A percentile compares a stretch with the other conserved stretches of the same genome.
Evolutionary conservation across 2,797 vertebrate species (phyloP).

Genomic region (Triplophysa bombifrons): DNA sequence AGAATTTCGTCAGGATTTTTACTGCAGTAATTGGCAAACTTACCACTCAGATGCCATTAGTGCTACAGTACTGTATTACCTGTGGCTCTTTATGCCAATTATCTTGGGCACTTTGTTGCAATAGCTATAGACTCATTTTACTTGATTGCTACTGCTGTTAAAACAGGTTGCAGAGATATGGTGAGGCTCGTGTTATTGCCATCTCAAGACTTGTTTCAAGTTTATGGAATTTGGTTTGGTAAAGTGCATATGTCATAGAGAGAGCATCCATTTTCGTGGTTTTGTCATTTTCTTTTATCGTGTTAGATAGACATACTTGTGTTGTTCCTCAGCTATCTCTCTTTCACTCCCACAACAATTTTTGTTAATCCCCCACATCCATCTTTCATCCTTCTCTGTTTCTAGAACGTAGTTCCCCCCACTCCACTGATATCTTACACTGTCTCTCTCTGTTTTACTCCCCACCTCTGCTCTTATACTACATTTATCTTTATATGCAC

Average conservation of each 20-base stretch:
- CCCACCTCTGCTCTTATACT: slow-evolving; percentile 21
- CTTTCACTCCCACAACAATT: slow-evolving; percentile 33
- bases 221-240: background rate
- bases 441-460: slow-evolving; percentile 23
- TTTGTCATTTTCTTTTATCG: slow-evolving; percentile 33
- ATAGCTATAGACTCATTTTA: background rate
- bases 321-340: slow-evolving; percentile 33
- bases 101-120: background rate
- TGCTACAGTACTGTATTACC: background rate
- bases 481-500: slow-evolving; percentile 51
- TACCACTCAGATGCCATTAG: background rate
- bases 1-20: background rate
- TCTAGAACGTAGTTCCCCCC: background rate
- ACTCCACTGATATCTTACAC: background rate
- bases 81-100: background rate
- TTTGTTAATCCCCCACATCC: slow-evolving; percentile 38
- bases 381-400: slow-evolving; percentile 41
- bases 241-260: background rate
- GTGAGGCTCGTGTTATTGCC: background rate
- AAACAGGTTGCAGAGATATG: background rate
- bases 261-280: slow-evolving; percentile 15
- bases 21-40: background rate
- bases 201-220: background rate
- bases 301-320: slow-evolving; percentile 9
- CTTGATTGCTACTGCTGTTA: background rate